Percentiles rank a stretch among this genome's conserved stretches.
These are phyloP conservation scores for Athalia circularis DNA, from an alignment of 2,888 invertebrate genomes.

Conservation along the genomic window DNA sequence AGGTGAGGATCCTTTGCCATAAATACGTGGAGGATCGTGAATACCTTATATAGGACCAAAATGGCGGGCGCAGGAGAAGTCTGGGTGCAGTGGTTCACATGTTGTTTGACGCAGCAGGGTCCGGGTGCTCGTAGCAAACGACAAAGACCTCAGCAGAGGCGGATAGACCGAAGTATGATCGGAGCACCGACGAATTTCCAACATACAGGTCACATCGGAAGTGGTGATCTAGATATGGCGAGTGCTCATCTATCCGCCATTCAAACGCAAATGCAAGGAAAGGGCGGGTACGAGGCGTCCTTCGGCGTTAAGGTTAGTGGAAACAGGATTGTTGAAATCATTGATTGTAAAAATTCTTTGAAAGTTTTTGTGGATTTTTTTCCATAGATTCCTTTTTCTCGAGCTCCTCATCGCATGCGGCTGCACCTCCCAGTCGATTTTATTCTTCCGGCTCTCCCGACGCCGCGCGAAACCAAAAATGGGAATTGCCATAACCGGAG, in stretches of 20 bases:
- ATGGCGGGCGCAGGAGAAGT: conserved; percentile 88
- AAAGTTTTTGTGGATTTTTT: not conserved
- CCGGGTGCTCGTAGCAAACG: conserved; percentile 77
- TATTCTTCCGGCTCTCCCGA: too few relatives aligned
- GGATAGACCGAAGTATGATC: conserved; percentile 96
- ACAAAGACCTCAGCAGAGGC: conserved; percentile 76
- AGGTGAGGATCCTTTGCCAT: too few relatives aligned
- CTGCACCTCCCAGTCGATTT: too few relatives aligned
- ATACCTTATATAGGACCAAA: conserved; percentile 60
- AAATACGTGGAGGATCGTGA: too few relatives aligned
- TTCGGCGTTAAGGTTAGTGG: conserved; percentile 78
- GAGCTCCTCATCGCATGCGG: not conserved
- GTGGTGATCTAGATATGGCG: conserved; percentile 91
- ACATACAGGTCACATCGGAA: conserved; percentile 94
- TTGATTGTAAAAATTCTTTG: not conserved
- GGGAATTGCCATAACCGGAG: too few relatives aligned
- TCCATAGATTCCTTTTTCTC: not conserved
- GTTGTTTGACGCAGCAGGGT: conserved; percentile 89
- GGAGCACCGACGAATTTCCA: conserved; percentile 96
- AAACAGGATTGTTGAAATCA: not conserved
- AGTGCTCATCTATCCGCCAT: conserved; percentile 89
- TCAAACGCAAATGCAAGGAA: conserved; percentile 96
- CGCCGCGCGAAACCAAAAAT: too few relatives aligned
- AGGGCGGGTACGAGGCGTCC: conserved; percentile 92
- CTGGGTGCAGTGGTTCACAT: conserved; percentile 95